Evolutionary conservation across 2,113 vertebrate species (phyloP).

Genomic region (Romanogobio albipinnatus): DNA sequence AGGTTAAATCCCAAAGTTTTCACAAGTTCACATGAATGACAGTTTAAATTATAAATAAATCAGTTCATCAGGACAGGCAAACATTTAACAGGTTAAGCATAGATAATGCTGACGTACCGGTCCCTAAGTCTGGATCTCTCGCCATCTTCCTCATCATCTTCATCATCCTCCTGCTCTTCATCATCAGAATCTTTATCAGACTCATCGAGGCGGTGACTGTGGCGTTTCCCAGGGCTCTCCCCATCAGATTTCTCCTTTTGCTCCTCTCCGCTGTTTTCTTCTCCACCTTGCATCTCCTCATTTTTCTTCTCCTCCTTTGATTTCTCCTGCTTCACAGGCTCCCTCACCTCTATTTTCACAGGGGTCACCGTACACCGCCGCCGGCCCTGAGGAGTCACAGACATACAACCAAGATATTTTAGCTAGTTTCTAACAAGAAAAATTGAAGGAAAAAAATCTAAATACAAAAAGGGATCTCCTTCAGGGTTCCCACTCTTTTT

Average conservation of each 20-base stretch:
- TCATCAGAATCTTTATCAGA: constrained; percentile 92
- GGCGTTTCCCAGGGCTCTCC: constrained; percentile 67
- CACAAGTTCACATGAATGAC: not conserved
- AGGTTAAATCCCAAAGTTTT: not conserved
- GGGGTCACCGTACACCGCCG: constrained; percentile 77
- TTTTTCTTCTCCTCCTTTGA: constrained; percentile 46
- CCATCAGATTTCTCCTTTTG: constrained; percentile 75
- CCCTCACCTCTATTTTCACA: constrained; percentile 81
- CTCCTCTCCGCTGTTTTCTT: constrained; percentile 80
- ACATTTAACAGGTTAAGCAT: not conserved
- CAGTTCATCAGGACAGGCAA: not conserved
- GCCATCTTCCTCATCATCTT: constrained; percentile 68
- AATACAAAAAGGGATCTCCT: not conserved
- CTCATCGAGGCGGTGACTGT: constrained; percentile 82
- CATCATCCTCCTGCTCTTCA: constrained; percentile 77
- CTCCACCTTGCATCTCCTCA: constrained; percentile 67
- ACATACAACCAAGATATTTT: not conserved
- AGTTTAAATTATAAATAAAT: not conserved
- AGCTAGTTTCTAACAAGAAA: not conserved
- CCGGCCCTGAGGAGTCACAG: constrained; percentile 76
- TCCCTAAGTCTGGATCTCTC: constrained; percentile 76
- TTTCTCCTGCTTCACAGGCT: constrained; percentile 73
- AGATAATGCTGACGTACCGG: constrained; percentile 42
- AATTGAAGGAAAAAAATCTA: not conserved
- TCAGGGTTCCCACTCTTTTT: too few relatives aligned